Base-by-base conservation (phyloP, 2,888 invertebrate genomes). In the Hypsopygia costalis region DNA sequence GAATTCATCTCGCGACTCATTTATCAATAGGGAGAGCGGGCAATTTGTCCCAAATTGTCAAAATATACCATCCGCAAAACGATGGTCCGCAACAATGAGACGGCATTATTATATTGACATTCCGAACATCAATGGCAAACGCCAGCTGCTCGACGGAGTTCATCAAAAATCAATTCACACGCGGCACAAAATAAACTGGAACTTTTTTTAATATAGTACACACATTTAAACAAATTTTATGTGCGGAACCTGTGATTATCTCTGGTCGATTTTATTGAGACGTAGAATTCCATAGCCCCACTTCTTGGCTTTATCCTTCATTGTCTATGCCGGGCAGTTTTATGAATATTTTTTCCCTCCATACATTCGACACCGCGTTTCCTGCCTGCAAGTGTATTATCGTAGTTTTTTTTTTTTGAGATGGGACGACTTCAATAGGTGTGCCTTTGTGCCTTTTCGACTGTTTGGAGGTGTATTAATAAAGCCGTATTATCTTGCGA, bases 401-500 rank as follows among this genome's bases (percentile, higher is more conserved):
- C 39, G 39, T 39, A 27, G n/a, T 33, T 28, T 30, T 74, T 76
- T 67, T 75, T 70, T 68, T 74, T 68, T 63, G 52, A 59, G 59
- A 69, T 51, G 53, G 61, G 59, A 62, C 70, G 69, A 65, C 62
- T 69, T 81, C 69, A 79, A 70, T 67, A 54, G 65, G 65, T 72
- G 52, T 78, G 80, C 81, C 79, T 85, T 86, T 81, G 80, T 87
- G 86, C 88, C 87, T 88, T 87, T 69, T 85, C 70, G 86, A 87
- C 85, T 86, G 69, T 76, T 78, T 77, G 70, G 70, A 70, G 64
- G 68, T 65, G 67, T 75, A 71, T 71, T 76, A 72, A 69, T 71
- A 75, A 77, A 75, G 67, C 52, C 62, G 64, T 70, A 71, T 80
- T 83, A 78, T 81, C 72, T 70, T 58, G 57, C 57, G 31, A 39